Evolutionary conservation across 1,140 invertebrate genomes (phyloP).

Genomic region (Drosophila nikananu): DNA sequence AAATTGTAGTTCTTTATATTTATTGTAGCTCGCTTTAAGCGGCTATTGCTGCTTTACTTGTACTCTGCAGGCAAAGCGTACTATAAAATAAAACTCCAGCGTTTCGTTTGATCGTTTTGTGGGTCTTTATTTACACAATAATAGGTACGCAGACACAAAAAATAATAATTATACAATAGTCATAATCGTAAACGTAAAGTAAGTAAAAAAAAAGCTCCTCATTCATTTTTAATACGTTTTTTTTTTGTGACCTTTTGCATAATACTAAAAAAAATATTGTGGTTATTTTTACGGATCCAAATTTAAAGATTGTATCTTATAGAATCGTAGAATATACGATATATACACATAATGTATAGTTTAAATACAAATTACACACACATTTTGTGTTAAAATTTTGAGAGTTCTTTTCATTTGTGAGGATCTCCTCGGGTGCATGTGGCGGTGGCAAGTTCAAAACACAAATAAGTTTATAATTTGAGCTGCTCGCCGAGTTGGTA

Average conservation of each 20-base stretch:
- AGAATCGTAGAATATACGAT: constrained; percentile 14
- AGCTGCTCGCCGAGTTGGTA: constrained; percentile 7
- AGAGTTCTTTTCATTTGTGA: background rate
- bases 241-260: constrained; percentile 37
- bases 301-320: background rate
- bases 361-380: constrained; percentile 25
- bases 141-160: constrained; percentile 52
- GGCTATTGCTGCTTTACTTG: background rate
- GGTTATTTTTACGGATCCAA: constrained; percentile 42
- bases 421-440: constrained; percentile 27
- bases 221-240: constrained; percentile 5
- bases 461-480: constrained; percentile 32
- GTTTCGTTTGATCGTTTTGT: constrained; percentile 16
- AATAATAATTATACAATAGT: constrained; percentile 51
- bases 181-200: constrained; percentile 44
- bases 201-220: constrained; percentile 39
- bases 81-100: constrained; percentile 1
- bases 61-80: background rate
- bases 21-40: background rate
- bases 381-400: constrained; percentile 17
- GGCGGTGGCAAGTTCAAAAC: constrained; percentile 27
- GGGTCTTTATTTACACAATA: constrained; percentile 55
- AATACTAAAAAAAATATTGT: constrained; percentile 27
- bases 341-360: background rate
- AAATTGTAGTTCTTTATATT: background rate